Base-by-base conservation (phyloP, 1,140 invertebrate species). In the Melanaphis sacchari region DNA sequence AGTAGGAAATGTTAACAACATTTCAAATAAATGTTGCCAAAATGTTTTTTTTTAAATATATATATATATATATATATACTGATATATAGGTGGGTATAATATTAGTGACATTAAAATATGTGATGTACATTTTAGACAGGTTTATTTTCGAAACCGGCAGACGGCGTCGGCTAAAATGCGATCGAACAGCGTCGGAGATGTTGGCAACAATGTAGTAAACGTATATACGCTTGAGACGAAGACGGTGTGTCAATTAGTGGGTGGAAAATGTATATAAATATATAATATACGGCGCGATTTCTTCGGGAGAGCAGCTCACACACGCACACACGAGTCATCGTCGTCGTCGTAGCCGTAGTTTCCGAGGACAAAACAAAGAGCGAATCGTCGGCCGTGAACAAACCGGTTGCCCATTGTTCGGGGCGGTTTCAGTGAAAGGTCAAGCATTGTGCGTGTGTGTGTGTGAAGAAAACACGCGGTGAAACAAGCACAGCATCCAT, bases 371-470 rank as follows among this genome's bases (percentile, higher is more conserved):
- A 93, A 93, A 93, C 91, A 93, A 93, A 93, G 91, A 93, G 91
- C 91, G 91, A 93, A 93, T 93, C 91, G 81, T 38, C 40, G 91
- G 91, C 91, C 91, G 81, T 93, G 91, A 93, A 93, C 81, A 52
- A 93, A 93, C 91, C 91, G 91, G 91, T 93, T 93, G 36, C n/a
- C 81, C 81, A 85, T 85, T 84, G 91, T 85, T 66, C 46, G 46
- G 91, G 76, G 41, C 76, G n/a, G 49, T 81, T 31, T 18, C 43
- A 92, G 91, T 85, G 81, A 93, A 85, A 93, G 91, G 91, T 93
- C 91, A 85, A 85, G 46, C 31, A 85, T 85, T 85, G 81, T 93
- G 81, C 85, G 36, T 18, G 87, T 49, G 82, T 26, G 85, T 88
- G 41, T 9, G 76, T 40, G 38, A 82, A 92, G 49, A 92, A 8